These are phyloP conservation scores for Sebastolobus altivelis DNA, from an alignment of 2,797 vertebrate genomes.

Conservation along the genomic window DNA sequence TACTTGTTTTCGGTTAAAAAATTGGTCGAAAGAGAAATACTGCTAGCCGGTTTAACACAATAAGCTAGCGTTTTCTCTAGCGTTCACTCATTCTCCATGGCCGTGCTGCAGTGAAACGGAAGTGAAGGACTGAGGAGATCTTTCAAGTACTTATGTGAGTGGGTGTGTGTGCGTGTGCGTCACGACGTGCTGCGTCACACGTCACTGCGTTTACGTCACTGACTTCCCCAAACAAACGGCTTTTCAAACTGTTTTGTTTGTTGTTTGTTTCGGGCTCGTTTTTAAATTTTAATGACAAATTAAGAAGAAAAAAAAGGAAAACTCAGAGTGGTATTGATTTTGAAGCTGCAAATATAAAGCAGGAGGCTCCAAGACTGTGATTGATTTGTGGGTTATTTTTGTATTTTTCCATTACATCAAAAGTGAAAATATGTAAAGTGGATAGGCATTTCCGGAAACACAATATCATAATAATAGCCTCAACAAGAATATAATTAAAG, in stretches of 20 bases:
- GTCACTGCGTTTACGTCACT: background rate
- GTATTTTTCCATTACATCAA: constrained; percentile 38
- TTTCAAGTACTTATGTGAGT: background rate
- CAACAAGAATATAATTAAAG: too few relatives aligned
- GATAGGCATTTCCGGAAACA: too few relatives aligned
- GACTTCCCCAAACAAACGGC: background rate
- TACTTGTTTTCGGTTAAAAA: background rate
- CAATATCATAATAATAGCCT: too few relatives aligned
- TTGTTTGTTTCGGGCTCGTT: background rate
- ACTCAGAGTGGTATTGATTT: too few relatives aligned
- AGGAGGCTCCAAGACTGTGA: rapidly evolving
- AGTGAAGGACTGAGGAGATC: constrained; percentile 1
- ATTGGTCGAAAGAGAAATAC: rapidly evolving
- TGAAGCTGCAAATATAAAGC: background rate
- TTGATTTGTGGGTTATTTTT: background rate
- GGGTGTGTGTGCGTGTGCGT: background rate
- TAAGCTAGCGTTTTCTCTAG: background rate
- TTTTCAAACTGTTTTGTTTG: background rate
- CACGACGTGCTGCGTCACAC: background rate
- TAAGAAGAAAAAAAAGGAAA: background rate
- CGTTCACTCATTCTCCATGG: background rate
- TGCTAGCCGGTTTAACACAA: background rate
- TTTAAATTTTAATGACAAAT: background rate
- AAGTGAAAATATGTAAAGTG: rapidly evolving
- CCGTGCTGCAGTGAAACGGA: background rate